Evolutionary conservation across 2,797 vertebrate genomes (phyloP), one percentile per base, ranked within the genome.

Genomic region (Atherinosoma microstoma): DNA sequence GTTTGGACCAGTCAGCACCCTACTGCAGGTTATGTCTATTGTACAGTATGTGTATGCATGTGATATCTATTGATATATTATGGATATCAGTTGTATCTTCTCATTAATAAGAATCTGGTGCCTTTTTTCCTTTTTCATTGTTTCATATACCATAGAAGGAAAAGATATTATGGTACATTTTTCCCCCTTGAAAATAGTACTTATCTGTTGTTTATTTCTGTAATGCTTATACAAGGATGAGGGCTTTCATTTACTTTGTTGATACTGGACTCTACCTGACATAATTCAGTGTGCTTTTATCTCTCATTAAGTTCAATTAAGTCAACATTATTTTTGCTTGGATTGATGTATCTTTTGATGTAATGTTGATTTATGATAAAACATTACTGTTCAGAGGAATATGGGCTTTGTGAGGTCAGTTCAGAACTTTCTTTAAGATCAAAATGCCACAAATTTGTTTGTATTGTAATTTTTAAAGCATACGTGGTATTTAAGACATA

Each of bases 231-330:
- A 74, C 0, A 59, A 45, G 9, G 69, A 67, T 85, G 76, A 84
- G 82, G 30, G 61, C 63, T 45, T 68, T 76, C 66, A 79, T 83
- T 86, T 79, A 62, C 60, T 67, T 12, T 84, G 84, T 86, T 91
- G 81, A 87, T 83, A 67, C 69, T 87, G 84, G 78, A 87, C 63
- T 65, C 66, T 16, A 20, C 4, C 45, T 73, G 12, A 47, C 27
- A 24, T 75, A 42, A 83, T 82, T 78, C 63, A 58, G 34, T 69
- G 12, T 63, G 49, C 54, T 58, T 67, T 80, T 84, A 84, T 85
- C 67, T 73, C 29, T 84, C 78, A 90, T 89, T 86, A 85, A 76
- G 40, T 70, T 49, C 61, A 30, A 83, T 89, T 84, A 83, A 51
- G 35, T 27, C 47, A 36, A 11, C 64, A 45, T 77, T 78, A 61